Evolutionary conservation across 2,797 vertebrate genomes (phyloP).

Genomic region (Takifugu ocellatus): DNA sequence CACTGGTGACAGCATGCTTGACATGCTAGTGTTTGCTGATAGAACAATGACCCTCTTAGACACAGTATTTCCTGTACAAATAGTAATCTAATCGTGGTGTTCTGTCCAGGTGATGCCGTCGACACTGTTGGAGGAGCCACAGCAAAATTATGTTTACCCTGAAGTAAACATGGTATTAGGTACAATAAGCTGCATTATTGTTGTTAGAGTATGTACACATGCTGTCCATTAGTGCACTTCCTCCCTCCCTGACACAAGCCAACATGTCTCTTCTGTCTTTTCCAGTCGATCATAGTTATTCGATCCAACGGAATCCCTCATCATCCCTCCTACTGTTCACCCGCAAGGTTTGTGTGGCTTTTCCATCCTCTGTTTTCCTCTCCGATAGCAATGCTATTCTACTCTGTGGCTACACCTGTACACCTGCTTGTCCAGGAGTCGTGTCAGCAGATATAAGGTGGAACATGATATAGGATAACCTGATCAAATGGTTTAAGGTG

Average conservation of each 20-base stretch:
- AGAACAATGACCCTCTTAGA: too few relatives aligned
- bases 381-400: too few relatives aligned
- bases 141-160: background rate
- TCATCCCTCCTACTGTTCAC: constrained; percentile 75
- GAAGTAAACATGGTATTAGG: too few relatives aligned
- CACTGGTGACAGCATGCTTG: too few relatives aligned
- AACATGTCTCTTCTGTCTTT: background rate
- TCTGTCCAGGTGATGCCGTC: constrained; percentile 75
- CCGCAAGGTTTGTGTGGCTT: constrained; percentile 74
- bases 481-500: too few relatives aligned
- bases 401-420: too few relatives aligned
- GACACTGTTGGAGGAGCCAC: constrained; percentile 67
- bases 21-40: too few relatives aligned
- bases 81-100: background rate
- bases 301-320: background rate
- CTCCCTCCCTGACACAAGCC: background rate
- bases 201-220: background rate
- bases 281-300: constrained; percentile 4
- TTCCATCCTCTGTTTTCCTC: too few relatives aligned
- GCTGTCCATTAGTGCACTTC: background rate
- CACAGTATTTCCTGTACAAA: too few relatives aligned
- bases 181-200: background rate
- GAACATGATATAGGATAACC: too few relatives aligned
- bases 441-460: too few relatives aligned
- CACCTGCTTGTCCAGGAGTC: too few relatives aligned